A percentile compares a stretch with the other conserved stretches of the same genome.
Conservation (phyloP, 2,113 vertebrate genomes). For the Rallus limicola region DNA sequence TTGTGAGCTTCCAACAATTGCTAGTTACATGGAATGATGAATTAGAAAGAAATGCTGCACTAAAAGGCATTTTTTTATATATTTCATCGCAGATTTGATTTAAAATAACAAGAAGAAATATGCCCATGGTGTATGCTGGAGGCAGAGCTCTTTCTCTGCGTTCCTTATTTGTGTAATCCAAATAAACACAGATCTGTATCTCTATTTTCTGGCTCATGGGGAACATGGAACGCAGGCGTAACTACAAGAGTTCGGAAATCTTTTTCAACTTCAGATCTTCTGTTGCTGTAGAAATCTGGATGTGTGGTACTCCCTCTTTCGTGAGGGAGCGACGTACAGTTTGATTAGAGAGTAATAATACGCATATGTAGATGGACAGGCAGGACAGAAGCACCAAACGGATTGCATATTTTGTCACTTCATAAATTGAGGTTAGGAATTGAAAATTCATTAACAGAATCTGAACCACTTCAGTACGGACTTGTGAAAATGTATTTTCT, state of each 20-base stretch:
- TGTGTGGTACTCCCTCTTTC: background rate
- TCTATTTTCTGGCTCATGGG: background rate
- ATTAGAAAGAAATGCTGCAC: background rate
- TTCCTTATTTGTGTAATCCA: background rate
- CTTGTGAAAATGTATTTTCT: background rate
- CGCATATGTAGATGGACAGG: background rate
- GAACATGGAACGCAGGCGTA: background rate
- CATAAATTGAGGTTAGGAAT: background rate
- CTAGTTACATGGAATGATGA: constrained; percentile 1
- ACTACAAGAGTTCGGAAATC: background rate
- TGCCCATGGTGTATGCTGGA: background rate
- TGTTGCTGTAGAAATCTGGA: background rate
- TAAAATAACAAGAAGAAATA: background rate
- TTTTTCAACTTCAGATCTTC: background rate
- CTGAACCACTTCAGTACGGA: background rate
- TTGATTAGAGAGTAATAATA: background rate
- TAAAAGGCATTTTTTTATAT: background rate
- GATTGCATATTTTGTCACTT: background rate
- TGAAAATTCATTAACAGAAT: background rate
- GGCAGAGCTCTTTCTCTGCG: background rate
- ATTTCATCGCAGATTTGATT: background rate
- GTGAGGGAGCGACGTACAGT: background rate
- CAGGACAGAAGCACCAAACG: background rate
- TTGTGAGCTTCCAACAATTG: constrained; percentile 58
- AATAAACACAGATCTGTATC: background rate